Evolutionary conservation across 2,113 vertebrate genomes (phyloP).

Genomic region (Apistogramma diplotaenia): DNA sequence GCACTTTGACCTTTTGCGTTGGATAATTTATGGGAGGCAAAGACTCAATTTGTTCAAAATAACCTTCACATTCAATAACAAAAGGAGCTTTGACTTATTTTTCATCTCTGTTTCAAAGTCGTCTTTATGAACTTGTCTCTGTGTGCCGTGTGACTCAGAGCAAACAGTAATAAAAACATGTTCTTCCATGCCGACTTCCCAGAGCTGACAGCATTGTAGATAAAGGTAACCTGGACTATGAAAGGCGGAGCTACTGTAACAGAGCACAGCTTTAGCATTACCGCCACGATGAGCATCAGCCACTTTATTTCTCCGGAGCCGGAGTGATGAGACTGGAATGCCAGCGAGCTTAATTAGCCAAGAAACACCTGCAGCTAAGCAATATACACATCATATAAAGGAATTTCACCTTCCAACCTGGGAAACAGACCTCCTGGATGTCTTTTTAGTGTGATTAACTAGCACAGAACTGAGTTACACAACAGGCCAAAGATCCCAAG

Average conservation of each 20-base stretch:
- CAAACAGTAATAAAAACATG: background rate
- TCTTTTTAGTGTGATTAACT: too few species aligned
- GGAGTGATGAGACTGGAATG: too few species aligned
- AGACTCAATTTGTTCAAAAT: background rate
- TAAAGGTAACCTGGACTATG: background rate
- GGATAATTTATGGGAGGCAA: background rate
- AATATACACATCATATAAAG: too few species aligned
- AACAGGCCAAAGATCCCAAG: too few species aligned
- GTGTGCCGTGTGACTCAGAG: background rate
- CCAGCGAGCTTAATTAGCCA: too few species aligned
- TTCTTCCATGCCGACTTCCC: background rate
- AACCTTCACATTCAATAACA: background rate
- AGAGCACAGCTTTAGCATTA: too few species aligned
- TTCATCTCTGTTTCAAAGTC: background rate
- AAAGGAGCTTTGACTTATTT: background rate
- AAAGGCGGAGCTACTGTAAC: background rate
- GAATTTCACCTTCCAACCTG: too few species aligned
- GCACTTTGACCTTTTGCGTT: conserved; percentile 5
- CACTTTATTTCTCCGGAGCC: too few species aligned
- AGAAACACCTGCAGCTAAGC: too few species aligned
- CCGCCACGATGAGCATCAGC: too few species aligned
- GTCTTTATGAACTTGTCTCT: background rate
- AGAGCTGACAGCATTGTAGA: background rate
- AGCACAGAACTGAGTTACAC: too few species aligned
- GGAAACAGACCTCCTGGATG: too few species aligned